Evolutionary conservation across 2,888 invertebrate species (phyloP), one percentile per base, ranked within the genome.

Genomic region (Argyra leucocephala): DNA sequence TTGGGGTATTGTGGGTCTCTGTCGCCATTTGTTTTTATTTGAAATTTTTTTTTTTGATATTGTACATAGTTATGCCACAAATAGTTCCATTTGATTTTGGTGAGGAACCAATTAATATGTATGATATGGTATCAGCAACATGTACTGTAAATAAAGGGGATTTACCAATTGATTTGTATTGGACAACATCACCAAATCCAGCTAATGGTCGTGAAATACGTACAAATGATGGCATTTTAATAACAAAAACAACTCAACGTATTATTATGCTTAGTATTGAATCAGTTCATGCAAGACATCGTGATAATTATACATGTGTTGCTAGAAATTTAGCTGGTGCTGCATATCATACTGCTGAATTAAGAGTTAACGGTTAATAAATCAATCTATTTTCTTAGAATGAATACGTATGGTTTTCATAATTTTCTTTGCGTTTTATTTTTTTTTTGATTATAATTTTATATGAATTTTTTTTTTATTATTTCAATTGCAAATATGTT

Each of bases 81-180:
- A 88, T 91, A 73, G 85, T 86, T 73, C 85, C 88, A 69, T 90
- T 90, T 74, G 84, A 86, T 73, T 90, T 90, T 76, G 89, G 89
- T 69, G 88, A 88, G 69, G 86, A 87, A 69, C 84, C 88, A 64
- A 85, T 88, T n/a, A 89, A 89, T 75, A 87, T 88, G 73, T 88
- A 88, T 64, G 89, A 90, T 73, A 85, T 86, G 81, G 87, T 87
- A 58, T 87, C 88, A 57, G 83, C 88, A 66, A 83, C 86, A 68
- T 90, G 90, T 78, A 86, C 87, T 63, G 83, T 88, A 63, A 84
- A 84, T 74, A 89, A 89, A 76, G 90, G 93, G 67, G 92, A 93
- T 78, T 84, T 86, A 72, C 93, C 93, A 1, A 82, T 93, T 69
- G 85, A 86, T 70, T 84, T 91, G 68, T 83, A 83, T 68, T 91